phyloP scores from a whole-genome alignment of 1,140 invertebrate genomes.

The Ceratitis capitata region DNA sequence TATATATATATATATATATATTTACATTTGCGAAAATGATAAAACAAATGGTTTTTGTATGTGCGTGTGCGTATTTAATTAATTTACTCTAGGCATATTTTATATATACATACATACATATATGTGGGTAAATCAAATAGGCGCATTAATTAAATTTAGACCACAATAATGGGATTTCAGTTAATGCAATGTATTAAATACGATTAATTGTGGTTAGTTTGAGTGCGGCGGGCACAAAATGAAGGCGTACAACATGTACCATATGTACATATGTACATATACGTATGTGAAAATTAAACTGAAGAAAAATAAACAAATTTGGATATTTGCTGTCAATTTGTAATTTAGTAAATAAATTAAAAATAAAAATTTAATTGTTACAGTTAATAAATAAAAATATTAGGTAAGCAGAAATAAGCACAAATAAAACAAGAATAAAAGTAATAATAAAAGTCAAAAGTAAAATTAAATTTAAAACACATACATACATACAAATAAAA shows the following conservation, averaged over 20 bases:
- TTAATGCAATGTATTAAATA: constrained; percentile 10
- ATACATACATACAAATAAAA: too few relatives aligned
- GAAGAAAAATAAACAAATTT: neutral
- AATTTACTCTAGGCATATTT: neutral
- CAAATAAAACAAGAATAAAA: too few relatives aligned
- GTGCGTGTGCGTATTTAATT: neutral
- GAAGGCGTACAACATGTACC: too few relatives aligned
- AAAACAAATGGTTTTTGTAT: neutral
- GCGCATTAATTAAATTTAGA: neutral
- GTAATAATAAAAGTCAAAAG: too few relatives aligned
- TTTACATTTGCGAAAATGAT: neutral
- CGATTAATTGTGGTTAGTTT: neutral
- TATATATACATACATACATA: neutral
- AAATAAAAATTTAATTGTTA: neutral
- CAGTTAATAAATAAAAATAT: neutral
- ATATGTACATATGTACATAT: too few relatives aligned
- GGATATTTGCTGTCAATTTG: constrained; percentile 16
- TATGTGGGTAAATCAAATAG: neutral
- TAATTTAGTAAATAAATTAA: neutral
- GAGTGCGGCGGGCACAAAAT: neutral
- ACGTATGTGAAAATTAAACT: neutral
- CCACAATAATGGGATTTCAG: neutral
- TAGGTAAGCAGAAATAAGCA: too few relatives aligned
- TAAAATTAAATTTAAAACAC: too few relatives aligned
- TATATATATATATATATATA: neutral